Base-by-base conservation (phyloP, 2,888 invertebrate species). In the Micoletzkya japonica region DNA sequence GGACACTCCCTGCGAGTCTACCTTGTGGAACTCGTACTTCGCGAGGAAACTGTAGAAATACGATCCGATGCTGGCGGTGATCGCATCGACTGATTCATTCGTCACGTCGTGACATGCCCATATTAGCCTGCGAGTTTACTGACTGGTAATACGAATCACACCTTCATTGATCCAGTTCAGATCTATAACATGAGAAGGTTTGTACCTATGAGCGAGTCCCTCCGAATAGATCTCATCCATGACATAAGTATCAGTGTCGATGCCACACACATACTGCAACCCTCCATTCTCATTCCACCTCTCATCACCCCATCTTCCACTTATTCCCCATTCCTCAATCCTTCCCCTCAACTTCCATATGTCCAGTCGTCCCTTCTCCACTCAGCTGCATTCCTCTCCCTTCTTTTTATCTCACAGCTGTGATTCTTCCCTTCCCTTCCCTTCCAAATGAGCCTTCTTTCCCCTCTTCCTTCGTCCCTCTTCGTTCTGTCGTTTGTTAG, bases 21-120 rank as follows among this genome's bases (percentile, higher is more conserved):
- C 79, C 77, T 82, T 82, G 70, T 82, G 72, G 73, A 81, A 82
- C 56, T 81, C 80, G 71, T 77, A 82, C 52, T 78, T 82, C 7
- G 71, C 71, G 14, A 80, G 70, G 70, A 81, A 82, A 10, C 74
- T 70, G 70, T 77, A 79, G 66, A 82, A 82, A 60, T 70, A 74
- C 39, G 59, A 52, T 3, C 82, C 82, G 36, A 78, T 76, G 34
- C 74, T 58, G 0, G 63, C 68, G 68, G 75, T 75, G 39, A 79
- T 58, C 26, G 72, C 58, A 36, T 68, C 68, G n/a, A 68, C 68
- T 14, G 57, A 24, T 39, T 68, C 68, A 58, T 49, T 58, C 3
- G 64, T 73, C 36, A 84, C 80, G 57, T 82, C 82, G 56, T 79
- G 79, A 59, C 79, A 76, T 0, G 82, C 82, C 76, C 76, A 78